Base-by-base conservation (phyloP, 2,113 vertebrate species). In the Chauna torquata region DNA sequence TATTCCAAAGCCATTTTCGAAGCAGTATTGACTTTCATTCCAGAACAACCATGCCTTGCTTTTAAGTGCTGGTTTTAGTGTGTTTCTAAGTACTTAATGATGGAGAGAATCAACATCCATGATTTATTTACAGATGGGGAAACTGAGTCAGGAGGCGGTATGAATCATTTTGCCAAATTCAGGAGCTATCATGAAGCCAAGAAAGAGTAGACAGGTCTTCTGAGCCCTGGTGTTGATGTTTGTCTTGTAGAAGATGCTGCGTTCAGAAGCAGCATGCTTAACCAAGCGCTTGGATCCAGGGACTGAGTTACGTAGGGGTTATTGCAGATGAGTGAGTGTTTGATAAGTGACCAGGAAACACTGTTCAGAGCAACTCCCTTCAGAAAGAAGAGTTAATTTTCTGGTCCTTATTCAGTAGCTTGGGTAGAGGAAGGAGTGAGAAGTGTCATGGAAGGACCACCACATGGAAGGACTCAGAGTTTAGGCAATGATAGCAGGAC, bases 251-350 rank as follows among this genome's bases (percentile, higher is more conserved):
- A 36, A 65, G 62, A 50, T 32, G 4, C 24, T 12, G 15, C 32
- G 18, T 3, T 54, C 44, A 28, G 54, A 64, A 58, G 38, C 34
- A 58, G 7, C n/a, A 14, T 25, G 19, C 32, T 57, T 38, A 44
- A 34, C 27, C 17, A 12, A 18, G 47, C 30, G 28, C 24, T 27
- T 50, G 65, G 28, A 32, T 57, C 16, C 58, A 45, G 54, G 28
- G 44, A 12, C 40, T 70, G 57, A 1, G 7, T 42, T 24, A 4
- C 1, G 11, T 8, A 4, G 3, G 9, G 32, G 9, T 36, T 54
- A 49, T 6, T 61, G 77, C 20, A 58, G 47, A 14, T 8, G 54
- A 7, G 54, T 24, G 44, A 75, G 70, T 32, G 38, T 28, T 8
- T 52, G 59, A 49, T 70, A 20, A 44, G 23, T 24, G 77, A 83